Conservation (phyloP, 2,797 vertebrate genomes). For the Manis crassicaudata region DNA sequence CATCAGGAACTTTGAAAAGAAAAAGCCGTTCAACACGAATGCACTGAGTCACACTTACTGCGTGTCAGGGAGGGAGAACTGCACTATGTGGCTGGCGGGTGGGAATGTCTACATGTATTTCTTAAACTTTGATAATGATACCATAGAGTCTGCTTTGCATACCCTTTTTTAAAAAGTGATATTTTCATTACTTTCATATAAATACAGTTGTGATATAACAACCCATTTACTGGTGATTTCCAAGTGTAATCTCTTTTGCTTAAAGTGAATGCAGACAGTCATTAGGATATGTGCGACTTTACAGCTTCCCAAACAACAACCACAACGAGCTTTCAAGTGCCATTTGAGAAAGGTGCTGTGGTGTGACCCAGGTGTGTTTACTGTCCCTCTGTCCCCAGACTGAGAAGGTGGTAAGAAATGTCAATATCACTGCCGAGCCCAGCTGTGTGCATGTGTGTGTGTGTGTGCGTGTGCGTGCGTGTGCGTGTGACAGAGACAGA, state of each 20-base stretch:
- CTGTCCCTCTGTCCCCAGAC: background rate
- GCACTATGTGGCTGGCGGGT: accelerated
- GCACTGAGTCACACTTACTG: accelerated
- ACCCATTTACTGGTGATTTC: background rate
- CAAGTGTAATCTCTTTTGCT: background rate
- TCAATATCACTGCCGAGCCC: background rate
- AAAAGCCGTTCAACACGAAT: too few species aligned
- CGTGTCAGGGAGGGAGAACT: accelerated
- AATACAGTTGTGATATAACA: background rate
- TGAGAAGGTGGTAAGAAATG: background rate
- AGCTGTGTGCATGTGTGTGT: background rate
- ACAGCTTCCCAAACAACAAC: background rate
- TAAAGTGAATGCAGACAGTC: background rate
- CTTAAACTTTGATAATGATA: conserved; percentile 33
- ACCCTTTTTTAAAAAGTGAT: conserved; percentile 21
- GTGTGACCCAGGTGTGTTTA: background rate
- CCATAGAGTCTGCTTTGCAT: background rate
- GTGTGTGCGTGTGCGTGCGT: background rate
- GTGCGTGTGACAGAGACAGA: too few species aligned
- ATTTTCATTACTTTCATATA: conserved; percentile 63
- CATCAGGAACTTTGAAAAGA: background rate
- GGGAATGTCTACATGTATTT: background rate
- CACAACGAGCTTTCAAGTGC: accelerated
- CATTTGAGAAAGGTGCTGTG: accelerated
- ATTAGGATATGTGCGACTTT: background rate